These are phyloP conservation scores for Rhagonycha fulva DNA, from an alignment of 2,888 invertebrate species.

Conservation along the genomic window DNA sequence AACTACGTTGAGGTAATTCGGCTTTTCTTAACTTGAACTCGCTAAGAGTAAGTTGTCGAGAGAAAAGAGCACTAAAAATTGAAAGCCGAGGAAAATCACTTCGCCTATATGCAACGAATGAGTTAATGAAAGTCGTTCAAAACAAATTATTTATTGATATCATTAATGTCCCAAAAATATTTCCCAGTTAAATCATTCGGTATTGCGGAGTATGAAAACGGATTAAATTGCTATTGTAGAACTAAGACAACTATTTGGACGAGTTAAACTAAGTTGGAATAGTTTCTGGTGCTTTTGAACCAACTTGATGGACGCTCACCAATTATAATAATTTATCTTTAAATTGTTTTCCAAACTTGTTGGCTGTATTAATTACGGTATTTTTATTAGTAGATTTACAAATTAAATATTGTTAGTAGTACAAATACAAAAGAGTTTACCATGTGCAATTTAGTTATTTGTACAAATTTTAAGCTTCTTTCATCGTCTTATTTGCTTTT, in stretches of 20 bases:
- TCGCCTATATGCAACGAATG: neutral
- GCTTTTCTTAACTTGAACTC: neutral
- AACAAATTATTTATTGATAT: neutral
- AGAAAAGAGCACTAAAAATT: neutral
- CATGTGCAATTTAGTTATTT: neutral
- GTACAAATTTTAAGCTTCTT: neutral
- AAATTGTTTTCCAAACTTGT: neutral
- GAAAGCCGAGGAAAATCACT: no score
- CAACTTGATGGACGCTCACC: neutral
- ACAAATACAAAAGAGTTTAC: neutral
- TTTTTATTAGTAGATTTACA: neutral
- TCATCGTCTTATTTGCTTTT: slow-evolving; percentile 10
- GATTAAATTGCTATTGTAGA: neutral
- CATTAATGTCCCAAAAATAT: neutral
- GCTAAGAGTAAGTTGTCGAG: neutral
- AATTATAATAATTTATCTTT: neutral
- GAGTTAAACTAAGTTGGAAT: neutral
- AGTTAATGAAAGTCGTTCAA: neutral
- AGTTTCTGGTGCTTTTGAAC: neutral
- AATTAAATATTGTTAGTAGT: neutral
- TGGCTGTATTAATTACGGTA: neutral
- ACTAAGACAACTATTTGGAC: neutral
- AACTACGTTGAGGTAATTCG: neutral
- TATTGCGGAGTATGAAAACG: neutral
- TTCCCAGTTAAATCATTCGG: neutral